Conservation (phyloP, 2,888 invertebrate genomes). For the Tetranychus piercei region DNA sequence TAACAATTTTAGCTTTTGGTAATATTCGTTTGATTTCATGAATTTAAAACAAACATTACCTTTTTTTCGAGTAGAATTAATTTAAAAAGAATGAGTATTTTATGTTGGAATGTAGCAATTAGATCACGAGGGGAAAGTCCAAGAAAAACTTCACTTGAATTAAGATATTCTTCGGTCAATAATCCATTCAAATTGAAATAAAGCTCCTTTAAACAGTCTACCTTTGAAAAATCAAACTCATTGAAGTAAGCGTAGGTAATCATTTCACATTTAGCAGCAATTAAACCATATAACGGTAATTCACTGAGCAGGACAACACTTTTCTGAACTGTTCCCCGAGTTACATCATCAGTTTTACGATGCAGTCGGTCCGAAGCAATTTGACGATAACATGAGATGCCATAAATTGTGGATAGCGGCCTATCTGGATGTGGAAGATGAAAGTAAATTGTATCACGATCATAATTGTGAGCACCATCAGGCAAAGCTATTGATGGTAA, state of each 20-base stretch:
- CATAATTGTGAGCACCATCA: slow-evolving; percentile 92
- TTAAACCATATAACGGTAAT: slow-evolving; percentile 76
- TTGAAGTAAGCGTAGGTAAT: slow-evolving; percentile 95
- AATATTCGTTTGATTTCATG: background rate
- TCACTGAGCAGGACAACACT: slow-evolving; percentile 85
- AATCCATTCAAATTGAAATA: slow-evolving; percentile 77
- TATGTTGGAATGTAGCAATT: slow-evolving; percentile 69
- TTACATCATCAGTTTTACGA: slow-evolving; percentile 81
- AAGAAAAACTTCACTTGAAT: slow-evolving; percentile 45
- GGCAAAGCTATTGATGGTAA: slow-evolving; percentile 88
- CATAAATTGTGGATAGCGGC: slow-evolving; percentile 64
- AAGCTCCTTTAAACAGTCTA: slow-evolving; percentile 69
- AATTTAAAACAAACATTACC: slow-evolving; percentile 28
- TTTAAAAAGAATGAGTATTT: slow-evolving; percentile 77
- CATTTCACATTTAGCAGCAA: slow-evolving; percentile 76
- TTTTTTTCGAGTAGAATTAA: slow-evolving; percentile 62
- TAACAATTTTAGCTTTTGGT: background rate
- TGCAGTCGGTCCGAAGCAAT: slow-evolving; percentile 87
- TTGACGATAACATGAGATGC: slow-evolving; percentile 92
- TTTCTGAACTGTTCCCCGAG: slow-evolving; percentile 90
- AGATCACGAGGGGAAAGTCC: slow-evolving; percentile 64
- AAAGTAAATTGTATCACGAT: slow-evolving; percentile 87
- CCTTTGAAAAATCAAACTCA: slow-evolving; percentile 76
- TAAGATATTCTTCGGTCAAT: slow-evolving; percentile 40
- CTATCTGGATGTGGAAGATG: slow-evolving; percentile 72